Percentiles rank a stretch among this genome's conserved stretches.
Conservation (phyloP, 2,797 vertebrate species). For the Pampus argenteus region DNA sequence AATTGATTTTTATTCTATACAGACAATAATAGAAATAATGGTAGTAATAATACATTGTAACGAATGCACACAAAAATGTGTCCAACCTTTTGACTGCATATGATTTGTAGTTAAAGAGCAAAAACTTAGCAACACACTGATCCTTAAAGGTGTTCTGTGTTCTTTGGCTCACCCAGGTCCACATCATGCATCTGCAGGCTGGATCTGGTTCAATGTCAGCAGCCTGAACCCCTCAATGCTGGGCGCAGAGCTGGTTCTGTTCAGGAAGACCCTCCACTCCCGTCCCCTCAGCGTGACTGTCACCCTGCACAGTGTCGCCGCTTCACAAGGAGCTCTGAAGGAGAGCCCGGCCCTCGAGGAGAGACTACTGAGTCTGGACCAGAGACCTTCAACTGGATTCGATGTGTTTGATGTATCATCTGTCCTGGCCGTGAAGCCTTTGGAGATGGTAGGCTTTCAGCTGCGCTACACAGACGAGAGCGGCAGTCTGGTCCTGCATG, state of each 20-base stretch:
- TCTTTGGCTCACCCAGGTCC: constrained; percentile 54
- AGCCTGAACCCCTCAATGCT: constrained; percentile 71
- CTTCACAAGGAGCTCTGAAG: constrained; percentile 42
- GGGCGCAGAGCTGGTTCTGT: constrained; percentile 79
- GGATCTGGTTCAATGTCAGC: constrained; percentile 83
- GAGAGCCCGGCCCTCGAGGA: constrained; percentile 69
- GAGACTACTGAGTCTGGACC: constrained; percentile 73
- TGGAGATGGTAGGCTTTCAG: constrained; percentile 74
- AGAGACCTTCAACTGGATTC: constrained; percentile 75
- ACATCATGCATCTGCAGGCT: constrained; percentile 64
- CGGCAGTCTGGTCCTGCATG: constrained; percentile 79
- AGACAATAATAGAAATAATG: too few relatives aligned
- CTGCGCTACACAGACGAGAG: constrained; percentile 82
- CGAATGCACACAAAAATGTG: too few relatives aligned
- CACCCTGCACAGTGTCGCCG: constrained; percentile 70
- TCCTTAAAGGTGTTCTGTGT: too few relatives aligned
- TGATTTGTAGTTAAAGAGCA: too few relatives aligned
- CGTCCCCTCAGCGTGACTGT: constrained; percentile 75
- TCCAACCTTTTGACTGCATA: too few relatives aligned
- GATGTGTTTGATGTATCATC: constrained; percentile 80
- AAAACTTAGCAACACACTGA: too few relatives aligned
- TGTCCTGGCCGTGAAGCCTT: constrained; percentile 52
- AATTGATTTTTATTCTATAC: too few relatives aligned
- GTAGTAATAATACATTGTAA: too few relatives aligned
- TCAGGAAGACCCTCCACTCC: constrained; percentile 79